Evolutionary conservation across 2,797 vertebrate species (phyloP).

Genomic region (Telmatherina bonti): DNA sequence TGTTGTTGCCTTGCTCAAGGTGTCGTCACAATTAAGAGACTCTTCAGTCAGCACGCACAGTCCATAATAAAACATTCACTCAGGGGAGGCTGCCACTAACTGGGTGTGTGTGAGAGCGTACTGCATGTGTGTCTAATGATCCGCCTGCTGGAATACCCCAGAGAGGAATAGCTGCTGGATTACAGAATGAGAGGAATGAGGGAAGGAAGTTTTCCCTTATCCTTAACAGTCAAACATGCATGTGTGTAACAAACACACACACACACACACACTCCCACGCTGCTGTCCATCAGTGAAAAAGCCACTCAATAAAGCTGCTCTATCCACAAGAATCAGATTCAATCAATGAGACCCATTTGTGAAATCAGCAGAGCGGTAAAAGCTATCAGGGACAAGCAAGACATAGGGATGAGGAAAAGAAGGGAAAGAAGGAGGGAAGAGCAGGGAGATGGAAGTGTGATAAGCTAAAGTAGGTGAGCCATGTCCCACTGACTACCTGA

Average conservation of each 20-base stretch:
- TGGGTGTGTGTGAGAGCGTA: conserved; percentile 8
- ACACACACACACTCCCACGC: conserved; percentile 15
- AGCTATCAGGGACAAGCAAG: conserved; percentile 77
- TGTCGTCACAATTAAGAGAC: conserved; percentile 65
- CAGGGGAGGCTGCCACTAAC: conserved; percentile 10
- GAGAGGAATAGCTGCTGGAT: conserved; percentile 66
- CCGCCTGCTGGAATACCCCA: conserved; percentile 47
- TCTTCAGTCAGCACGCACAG: conserved; percentile 47
- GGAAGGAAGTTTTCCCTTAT: conserved; percentile 71
- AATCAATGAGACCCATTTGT: conserved; percentile 88
- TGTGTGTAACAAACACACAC: conserved; percentile 36
- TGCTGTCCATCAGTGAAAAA: conserved; percentile 74
- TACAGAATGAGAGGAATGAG: conserved; percentile 51
- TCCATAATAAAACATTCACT: conserved; percentile 44
- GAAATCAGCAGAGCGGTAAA: conserved; percentile 84
- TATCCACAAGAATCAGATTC: conserved; percentile 85
- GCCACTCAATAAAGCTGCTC: conserved; percentile 84
- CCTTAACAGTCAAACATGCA: conserved; percentile 43
- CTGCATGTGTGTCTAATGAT: conserved; percentile 46
- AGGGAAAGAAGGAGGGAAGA: conserved; percentile 25
- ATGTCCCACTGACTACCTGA: conserved; percentile 70
- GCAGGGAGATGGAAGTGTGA: conserved; percentile 44
- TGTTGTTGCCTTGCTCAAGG: conserved; percentile 60
- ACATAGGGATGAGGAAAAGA: conserved; percentile 55
- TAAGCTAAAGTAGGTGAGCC: conserved; percentile 69